Evolutionary conservation across 2,113 vertebrate species (phyloP).

Genomic region (Ceuthmochares aereus): DNA sequence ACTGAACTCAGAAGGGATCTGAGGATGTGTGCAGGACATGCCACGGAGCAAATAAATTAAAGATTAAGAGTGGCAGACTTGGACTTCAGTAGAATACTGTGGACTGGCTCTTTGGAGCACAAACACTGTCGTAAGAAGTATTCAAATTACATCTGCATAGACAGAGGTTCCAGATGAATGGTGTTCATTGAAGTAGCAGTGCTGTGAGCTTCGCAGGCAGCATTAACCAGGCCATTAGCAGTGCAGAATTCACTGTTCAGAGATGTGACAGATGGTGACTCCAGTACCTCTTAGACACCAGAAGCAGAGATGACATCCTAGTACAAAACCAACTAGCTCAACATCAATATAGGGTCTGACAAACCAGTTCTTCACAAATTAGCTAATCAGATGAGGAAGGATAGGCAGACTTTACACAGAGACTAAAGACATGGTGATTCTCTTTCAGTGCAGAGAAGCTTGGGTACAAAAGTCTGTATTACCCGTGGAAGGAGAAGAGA

Average conservation of each 20-base stretch:
- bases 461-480: not conserved
- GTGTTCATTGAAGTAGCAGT: not conserved
- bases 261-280: not conserved
- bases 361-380: not conserved
- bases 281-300: not conserved
- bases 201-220: not conserved
- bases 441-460: not conserved
- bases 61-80: not conserved
- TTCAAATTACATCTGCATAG: not conserved
- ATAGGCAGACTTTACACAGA: not conserved
- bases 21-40: fast-evolving
- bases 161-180: not conserved
- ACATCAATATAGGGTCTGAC: not conserved
- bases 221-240: not conserved
- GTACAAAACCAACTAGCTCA: not conserved
- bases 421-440: not conserved
- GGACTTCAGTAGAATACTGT: not conserved
- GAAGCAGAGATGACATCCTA: not conserved
- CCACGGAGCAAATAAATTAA: not conserved
- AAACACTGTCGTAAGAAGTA: not conserved
- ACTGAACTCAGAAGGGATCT: fast-evolving
- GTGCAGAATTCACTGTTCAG: not conserved
- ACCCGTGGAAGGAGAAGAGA: not conserved
- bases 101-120: not conserved
- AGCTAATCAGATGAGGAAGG: not conserved